Evolutionary conservation across 2,113 vertebrate genomes (phyloP).

Genomic region (Muscicapa adusta): DNA sequence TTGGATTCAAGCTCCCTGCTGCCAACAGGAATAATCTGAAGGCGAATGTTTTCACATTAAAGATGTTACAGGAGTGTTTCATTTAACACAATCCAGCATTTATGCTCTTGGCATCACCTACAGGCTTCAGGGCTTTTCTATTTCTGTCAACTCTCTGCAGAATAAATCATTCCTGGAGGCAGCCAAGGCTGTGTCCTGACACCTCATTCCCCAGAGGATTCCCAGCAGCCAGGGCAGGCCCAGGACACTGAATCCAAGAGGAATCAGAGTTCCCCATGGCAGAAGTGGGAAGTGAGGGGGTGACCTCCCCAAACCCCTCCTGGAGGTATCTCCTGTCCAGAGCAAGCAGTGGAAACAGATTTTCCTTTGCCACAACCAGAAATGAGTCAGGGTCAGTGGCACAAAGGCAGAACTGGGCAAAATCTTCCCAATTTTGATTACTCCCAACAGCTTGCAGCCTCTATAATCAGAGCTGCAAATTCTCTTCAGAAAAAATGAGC

Average conservation of each 20-base stretch:
- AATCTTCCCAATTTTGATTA: not conserved
- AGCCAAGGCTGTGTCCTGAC: not conserved
- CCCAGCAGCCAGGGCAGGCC: not conserved
- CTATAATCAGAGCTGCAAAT: not conserved
- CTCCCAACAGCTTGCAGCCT: not conserved
- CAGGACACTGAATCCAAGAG: not conserved
- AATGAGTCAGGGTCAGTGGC: not conserved
- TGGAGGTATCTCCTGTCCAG: not conserved
- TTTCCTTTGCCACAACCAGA: not conserved
- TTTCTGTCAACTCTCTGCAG: not conserved
- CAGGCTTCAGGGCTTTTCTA: not conserved
- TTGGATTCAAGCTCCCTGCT: not conserved
- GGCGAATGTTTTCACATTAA: not conserved
- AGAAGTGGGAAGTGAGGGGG: not conserved
- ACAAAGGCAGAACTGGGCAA: fast-evolving
- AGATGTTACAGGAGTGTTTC: not conserved
- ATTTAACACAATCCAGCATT: not conserved
- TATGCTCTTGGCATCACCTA: not conserved
- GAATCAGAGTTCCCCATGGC: not conserved
- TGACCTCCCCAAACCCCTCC: not conserved
- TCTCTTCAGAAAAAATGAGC: not conserved
- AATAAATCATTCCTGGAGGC: not conserved
- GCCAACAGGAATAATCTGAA: not conserved
- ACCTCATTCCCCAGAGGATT: fast-evolving
- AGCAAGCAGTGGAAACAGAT: fast-evolving